phyloP scores from a whole-genome alignment of 2,113 vertebrate species.

The Pao palembangensis region DNA sequence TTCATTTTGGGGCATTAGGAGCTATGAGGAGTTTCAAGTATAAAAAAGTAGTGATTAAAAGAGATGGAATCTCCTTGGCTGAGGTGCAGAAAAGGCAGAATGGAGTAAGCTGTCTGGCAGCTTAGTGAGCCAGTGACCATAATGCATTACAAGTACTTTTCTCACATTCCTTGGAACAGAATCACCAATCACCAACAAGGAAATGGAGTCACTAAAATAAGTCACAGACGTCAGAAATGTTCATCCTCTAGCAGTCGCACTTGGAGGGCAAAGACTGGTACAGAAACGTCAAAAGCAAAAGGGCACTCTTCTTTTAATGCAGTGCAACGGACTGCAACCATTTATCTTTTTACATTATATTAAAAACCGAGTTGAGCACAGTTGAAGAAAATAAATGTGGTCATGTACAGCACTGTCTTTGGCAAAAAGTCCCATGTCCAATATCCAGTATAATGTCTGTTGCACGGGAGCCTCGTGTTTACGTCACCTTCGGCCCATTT shows the following conservation, averaged over 20 bases:
- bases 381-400: slow-evolving; percentile 77
- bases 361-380: slow-evolving; percentile 77
- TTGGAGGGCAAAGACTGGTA: slow-evolving; percentile 84
- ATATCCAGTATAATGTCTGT: slow-evolving; percentile 48
- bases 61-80: slow-evolving; percentile 78
- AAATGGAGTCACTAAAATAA: slow-evolving; percentile 77
- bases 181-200: slow-evolving; percentile 67
- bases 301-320: slow-evolving; percentile 77
- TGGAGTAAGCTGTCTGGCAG: slow-evolving; percentile 68
- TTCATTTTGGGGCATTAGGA: slow-evolving; percentile 50
- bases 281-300: slow-evolving; percentile 72
- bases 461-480: slow-evolving; percentile 53
- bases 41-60: slow-evolving; percentile 75
- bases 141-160: slow-evolving; percentile 65
- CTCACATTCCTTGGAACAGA: slow-evolving; percentile 69
- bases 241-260: slow-evolving; percentile 79
- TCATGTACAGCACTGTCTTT: slow-evolving; percentile 97
- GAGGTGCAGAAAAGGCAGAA: slow-evolving; percentile 74
- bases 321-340: slow-evolving; percentile 81
- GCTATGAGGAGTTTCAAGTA: slow-evolving; percentile 73
- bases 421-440: slow-evolving; percentile 84
- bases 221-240: slow-evolving; percentile 80
- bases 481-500: slow-evolving; percentile 99
- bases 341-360: slow-evolving; percentile 55
- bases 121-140: slow-evolving; percentile 61